Evolutionary conservation across 2,888 invertebrate species (phyloP).

Genomic region (Drosophila infuscata): DNA sequence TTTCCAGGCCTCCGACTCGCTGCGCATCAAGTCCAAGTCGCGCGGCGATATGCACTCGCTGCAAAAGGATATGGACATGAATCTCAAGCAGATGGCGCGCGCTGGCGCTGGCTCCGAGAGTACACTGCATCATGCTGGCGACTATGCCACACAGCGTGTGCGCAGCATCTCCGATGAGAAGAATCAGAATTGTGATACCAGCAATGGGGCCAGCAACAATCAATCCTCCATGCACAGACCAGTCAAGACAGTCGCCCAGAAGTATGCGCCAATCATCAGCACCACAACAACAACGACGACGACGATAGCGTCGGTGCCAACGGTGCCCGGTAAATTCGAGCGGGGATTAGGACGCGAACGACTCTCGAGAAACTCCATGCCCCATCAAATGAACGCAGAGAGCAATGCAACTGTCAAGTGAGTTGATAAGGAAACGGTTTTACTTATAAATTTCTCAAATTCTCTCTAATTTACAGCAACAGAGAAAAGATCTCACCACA

Average conservation of each 20-base stretch:
- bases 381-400: constrained; percentile 47
- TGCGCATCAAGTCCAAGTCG: constrained; percentile 84
- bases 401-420: constrained; percentile 60
- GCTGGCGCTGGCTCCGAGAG: constrained; percentile 78
- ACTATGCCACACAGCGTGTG: constrained; percentile 73
- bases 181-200: constrained; percentile 84
- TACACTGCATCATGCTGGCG: constrained; percentile 60
- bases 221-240: constrained; percentile 38
- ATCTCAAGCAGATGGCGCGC: constrained; percentile 79
- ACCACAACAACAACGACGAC: constrained; percentile 33
- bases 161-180: constrained; percentile 85
- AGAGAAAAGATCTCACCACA: constrained; percentile 90
- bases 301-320: constrained; percentile 19
- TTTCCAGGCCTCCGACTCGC: constrained; percentile 78
- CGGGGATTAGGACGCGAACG: constrained; percentile 72
- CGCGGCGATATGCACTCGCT: constrained; percentile 83
- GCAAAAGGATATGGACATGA: constrained; percentile 83
- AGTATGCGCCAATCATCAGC: constrained; percentile 47
- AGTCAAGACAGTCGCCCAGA: constrained; percentile 68
- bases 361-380: constrained; percentile 62
- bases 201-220: constrained; percentile 40
- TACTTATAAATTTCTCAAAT: neutral
- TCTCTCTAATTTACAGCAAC: constrained; percentile 85
- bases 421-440: constrained; percentile 6
- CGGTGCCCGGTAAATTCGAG: constrained; percentile 74